Conservation (phyloP, 2,797 vertebrate genomes). For the Sternotherus odoratus region DNA sequence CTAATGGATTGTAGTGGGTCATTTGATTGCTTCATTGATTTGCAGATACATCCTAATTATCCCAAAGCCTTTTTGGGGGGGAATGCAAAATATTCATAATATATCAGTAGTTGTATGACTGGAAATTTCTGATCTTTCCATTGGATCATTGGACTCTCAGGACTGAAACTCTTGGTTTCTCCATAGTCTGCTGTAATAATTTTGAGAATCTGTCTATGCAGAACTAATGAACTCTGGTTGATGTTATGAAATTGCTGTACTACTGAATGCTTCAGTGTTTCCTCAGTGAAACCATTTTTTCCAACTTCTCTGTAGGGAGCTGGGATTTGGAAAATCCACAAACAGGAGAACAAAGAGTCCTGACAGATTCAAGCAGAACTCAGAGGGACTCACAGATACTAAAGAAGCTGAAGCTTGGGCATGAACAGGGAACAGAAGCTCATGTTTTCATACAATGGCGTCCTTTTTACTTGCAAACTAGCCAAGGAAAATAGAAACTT, state of each 20-base stretch:
- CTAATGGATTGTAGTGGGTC: background rate
- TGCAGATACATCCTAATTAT: background rate
- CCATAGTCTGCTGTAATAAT: background rate
- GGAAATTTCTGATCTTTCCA: background rate
- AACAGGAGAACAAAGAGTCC: background rate
- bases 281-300: background rate
- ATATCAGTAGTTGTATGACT: background rate
- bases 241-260: background rate
- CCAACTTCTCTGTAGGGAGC: background rate
- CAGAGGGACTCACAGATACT: background rate
- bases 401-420: background rate
- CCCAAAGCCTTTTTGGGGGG: background rate
- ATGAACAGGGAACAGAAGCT: background rate
- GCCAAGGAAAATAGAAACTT: background rate
- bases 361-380: background rate
- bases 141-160: background rate
- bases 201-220: background rate
- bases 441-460: background rate
- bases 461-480: background rate
- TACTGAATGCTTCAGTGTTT: background rate
- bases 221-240: background rate
- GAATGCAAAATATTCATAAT: background rate
- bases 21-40: background rate
- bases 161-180: background rate
- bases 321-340: background rate